Base-by-base conservation (phyloP, 2,888 invertebrate species). In the Pollenia angustigena region DNA sequence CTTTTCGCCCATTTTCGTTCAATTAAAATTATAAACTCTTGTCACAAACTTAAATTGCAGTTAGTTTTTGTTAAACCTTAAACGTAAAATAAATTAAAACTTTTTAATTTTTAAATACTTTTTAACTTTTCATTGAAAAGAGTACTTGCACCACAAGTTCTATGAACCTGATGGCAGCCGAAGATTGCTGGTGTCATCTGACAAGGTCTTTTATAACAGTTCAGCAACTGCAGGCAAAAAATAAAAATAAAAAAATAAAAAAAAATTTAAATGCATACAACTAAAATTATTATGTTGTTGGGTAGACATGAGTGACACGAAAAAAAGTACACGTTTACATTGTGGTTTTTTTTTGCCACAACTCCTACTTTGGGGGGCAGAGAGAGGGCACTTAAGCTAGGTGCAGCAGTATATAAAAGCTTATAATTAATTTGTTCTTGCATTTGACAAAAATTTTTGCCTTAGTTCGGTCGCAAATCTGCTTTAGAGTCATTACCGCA, bases 231-330 rank as follows among this genome's bases (percentile, higher is more conserved):
- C 54, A 56, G 69, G 48, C 52, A 62, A 42, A 76, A 44, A 42
- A 68, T 50, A 54, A 12, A 52, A 54, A 76, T 23, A n/a, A 60
- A 44, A 71, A 72, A 23, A 58, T 23, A 62, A 14, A 4, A 42
- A 52, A 32, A 56, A 48, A 44, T 75, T 75, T 58, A 69, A 62
- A 71, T 23, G 11, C 18, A 32, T 60, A 60, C 54, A 78, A 71
- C 62, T 56, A 23, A 78, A 60, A 83, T 83, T 83, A 64, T 71
- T 83, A 64, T 71, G n/a, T 71, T 64, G 40, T 72, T 81, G 66
- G 23, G 18, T 42, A 42, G 56, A 64, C 11, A 54, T 56, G 52
- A 46, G 71, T 71, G 44, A 71, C 46, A 40, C 48, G 42, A 74
- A n/a, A 56, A 56, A 32, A 6, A 32, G 32, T 32, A 4, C 32